phyloP scores from a whole-genome alignment of 2,888 invertebrate genomes.

The Andricus quercusramuli region DNA sequence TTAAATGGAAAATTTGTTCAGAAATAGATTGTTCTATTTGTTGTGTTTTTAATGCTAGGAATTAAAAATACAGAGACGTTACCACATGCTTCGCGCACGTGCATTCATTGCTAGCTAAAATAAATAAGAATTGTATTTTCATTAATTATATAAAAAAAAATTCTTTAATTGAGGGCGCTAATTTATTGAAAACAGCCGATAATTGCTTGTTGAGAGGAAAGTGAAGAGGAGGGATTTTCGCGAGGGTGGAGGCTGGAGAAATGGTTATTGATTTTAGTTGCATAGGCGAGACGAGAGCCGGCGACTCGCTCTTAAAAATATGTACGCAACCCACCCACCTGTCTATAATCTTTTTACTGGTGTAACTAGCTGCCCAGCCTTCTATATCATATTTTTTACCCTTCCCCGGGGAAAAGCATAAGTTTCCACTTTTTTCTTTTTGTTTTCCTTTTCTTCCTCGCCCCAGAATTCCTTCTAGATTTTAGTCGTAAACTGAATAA shows the following conservation, averaged over 20 bases:
- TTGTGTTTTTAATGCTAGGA: too few species aligned
- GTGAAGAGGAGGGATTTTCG: not conserved
- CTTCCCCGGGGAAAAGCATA: not conserved
- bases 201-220: not conserved
- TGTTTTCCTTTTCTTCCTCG: not conserved
- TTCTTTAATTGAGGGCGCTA: not conserved
- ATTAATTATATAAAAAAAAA: too few species aligned
- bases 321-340: not conserved
- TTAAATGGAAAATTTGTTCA: too few species aligned
- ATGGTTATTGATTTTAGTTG: conserved; percentile 34
- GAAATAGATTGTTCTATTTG: too few species aligned
- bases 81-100: too few species aligned
- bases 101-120: too few species aligned
- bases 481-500: not conserved
- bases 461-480: not conserved
- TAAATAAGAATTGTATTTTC: too few species aligned
- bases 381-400: not conserved
- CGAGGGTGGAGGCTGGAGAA: not conserved
- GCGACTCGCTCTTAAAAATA: conserved; percentile 24
- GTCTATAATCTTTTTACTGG: conserved; percentile 18
- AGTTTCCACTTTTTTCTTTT: not conserved
- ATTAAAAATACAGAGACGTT: too few species aligned
- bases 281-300: not conserved
- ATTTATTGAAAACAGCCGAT: not conserved
- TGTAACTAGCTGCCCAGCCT: conserved; percentile 1